Evolutionary conservation across 2,797 vertebrate genomes (phyloP).

Genomic region (Glyptemys insculpta): DNA sequence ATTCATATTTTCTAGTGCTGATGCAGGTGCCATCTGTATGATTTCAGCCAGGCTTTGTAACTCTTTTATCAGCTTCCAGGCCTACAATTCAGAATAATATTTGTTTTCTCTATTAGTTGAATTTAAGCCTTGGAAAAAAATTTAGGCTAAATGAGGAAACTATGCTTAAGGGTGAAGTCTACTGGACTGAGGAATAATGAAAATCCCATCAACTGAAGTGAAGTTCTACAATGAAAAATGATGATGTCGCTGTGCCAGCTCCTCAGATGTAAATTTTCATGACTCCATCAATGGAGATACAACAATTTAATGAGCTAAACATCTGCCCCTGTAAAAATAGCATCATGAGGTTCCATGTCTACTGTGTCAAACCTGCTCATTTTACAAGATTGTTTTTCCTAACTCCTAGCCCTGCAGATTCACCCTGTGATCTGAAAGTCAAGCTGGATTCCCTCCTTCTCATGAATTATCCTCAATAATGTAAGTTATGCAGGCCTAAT

Average conservation of each 20-base stretch:
- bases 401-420: not conserved
- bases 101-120: not conserved
- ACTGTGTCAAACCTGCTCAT: not conserved
- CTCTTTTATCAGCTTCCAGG: not conserved
- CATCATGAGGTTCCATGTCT: not conserved
- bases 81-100: not conserved
- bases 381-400: not conserved
- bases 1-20: not conserved
- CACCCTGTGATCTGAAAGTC: not conserved
- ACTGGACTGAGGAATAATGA: not conserved
- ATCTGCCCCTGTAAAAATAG: not conserved
- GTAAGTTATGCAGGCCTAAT: not conserved
- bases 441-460: not conserved
- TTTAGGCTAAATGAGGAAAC: not conserved
- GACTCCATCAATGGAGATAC: not conserved
- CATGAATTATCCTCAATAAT: not conserved
- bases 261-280: not conserved
- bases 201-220: accelerated
- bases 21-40: not conserved
- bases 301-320: not conserved
- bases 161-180: not conserved
- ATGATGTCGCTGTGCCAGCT: not conserved
- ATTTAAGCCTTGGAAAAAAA: not conserved
- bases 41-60: not conserved
- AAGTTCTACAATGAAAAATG: not conserved